Evolutionary conservation across 2,113 vertebrate species (phyloP).

Genomic region (Athene cunicularia): DNA sequence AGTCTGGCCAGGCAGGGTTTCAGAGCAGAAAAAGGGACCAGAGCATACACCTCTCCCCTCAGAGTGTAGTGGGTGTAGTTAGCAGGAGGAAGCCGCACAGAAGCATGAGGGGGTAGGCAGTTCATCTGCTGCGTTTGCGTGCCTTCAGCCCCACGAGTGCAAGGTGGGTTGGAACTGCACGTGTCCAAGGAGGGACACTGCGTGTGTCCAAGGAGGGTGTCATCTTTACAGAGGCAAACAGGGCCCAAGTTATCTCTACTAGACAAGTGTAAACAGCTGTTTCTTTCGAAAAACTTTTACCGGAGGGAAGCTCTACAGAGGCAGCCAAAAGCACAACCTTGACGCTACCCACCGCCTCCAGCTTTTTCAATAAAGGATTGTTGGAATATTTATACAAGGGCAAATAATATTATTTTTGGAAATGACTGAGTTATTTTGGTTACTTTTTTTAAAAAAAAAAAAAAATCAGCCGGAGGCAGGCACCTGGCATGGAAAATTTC

Average conservation of each 20-base stretch:
- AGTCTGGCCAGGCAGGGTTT: background rate
- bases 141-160: background rate
- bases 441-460: background rate
- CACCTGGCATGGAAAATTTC: constrained; percentile 38
- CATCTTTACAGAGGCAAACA: background rate
- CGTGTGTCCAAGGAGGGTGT: background rate
- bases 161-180: background rate
- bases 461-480: background rate
- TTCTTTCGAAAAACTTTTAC: background rate
- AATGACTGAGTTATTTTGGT: background rate
- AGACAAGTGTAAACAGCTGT: background rate
- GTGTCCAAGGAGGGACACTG: background rate
- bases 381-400: background rate
- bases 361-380: background rate
- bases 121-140: background rate
- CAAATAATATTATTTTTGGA: constrained; percentile 8
- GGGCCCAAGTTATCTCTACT: background rate
- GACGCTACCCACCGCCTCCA: background rate
- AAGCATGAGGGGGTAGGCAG: background rate
- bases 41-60: accelerated
- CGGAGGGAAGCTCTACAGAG: background rate
- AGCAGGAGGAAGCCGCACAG: background rate
- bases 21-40: background rate
- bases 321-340: background rate
- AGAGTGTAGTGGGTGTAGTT: background rate